phyloP scores from a whole-genome alignment of 1,140 invertebrate species.

The Heliconius eleuchia region DNA sequence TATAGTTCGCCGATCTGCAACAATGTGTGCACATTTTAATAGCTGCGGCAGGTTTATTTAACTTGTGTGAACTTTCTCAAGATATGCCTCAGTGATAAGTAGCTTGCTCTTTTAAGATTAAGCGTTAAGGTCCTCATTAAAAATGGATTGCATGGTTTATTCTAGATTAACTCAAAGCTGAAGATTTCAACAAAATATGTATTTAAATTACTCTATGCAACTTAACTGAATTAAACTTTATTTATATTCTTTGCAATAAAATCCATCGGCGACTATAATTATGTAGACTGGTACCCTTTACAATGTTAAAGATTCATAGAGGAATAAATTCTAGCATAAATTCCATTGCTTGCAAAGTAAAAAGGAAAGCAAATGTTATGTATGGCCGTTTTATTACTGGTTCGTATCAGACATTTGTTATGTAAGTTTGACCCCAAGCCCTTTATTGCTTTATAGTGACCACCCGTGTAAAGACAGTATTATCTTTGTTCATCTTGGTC shows the following conservation, averaged over 20 bases:
- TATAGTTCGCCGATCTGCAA: conserved; percentile 94
- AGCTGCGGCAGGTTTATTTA: conserved; percentile 54
- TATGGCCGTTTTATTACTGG: conserved; percentile 48
- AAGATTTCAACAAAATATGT: neutral
- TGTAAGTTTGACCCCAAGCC: conserved; percentile 49
- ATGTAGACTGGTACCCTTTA: neutral
- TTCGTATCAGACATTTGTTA: conserved; percentile 43
- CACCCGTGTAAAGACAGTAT: conserved; percentile 53
- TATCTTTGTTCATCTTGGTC: conserved; percentile 67
- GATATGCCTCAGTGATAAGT: conserved; percentile 45
- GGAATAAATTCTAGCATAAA: conserved; percentile 30
- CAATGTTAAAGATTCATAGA: conserved; percentile 23
- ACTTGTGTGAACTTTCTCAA: conserved; percentile 70
- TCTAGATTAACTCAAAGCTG: neutral
- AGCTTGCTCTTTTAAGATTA: conserved; percentile 20
- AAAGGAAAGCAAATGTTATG: conserved; percentile 30
- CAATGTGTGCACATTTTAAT: conserved; percentile 62
- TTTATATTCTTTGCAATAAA: conserved; percentile 5
- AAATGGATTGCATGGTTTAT: conserved; percentile 21
- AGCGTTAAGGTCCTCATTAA: conserved; percentile 20
- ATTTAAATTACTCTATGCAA: neutral
- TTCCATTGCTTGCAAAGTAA: conserved; percentile 29
- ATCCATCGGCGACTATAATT: neutral
- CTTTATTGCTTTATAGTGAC: conserved; percentile 59
- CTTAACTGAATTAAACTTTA: neutral